Conservation (phyloP, 2,797 vertebrate genomes). For the Phaenicophaeus curvirostris region DNA sequence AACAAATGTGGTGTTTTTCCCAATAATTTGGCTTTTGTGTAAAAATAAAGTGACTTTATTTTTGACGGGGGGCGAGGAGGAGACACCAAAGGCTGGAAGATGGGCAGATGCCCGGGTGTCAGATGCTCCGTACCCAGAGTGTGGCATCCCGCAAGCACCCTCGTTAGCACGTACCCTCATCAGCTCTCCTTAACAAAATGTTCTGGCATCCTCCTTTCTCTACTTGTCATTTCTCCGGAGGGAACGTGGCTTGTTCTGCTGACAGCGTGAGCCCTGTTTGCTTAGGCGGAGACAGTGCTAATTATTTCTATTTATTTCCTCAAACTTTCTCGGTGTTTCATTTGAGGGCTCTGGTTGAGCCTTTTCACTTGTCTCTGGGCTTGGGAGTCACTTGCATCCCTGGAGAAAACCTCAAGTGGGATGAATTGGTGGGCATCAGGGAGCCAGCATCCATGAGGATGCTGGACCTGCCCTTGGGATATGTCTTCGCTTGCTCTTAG, state of each 20-base stretch:
- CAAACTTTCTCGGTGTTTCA: background rate
- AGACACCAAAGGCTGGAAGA: background rate
- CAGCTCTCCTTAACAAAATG: slow-evolving; percentile 42
- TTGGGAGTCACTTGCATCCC: background rate
- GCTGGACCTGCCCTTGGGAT: background rate
- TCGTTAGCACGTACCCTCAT: background rate
- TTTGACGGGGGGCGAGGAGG: background rate
- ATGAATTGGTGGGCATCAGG: background rate
- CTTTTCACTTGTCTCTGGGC: background rate
- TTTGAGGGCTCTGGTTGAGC: background rate
- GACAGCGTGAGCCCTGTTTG: slow-evolving; percentile 38
- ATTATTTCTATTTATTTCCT: slow-evolving; percentile 63
- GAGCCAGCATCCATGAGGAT: accelerated
- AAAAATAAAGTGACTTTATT: background rate
- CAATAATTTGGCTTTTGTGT: background rate
- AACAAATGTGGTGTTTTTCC: background rate
- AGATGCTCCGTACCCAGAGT: accelerated
- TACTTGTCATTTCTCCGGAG: slow-evolving; percentile 32
- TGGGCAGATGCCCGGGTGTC: background rate
- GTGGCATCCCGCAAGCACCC: background rate
- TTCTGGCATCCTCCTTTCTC: slow-evolving; percentile 53
- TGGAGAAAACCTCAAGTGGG: background rate
- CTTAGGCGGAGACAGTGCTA: slow-evolving; percentile 24
- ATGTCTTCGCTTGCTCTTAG: background rate
- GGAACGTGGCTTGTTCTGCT: slow-evolving; percentile 29